phyloP scores from a whole-genome alignment of 37 sponge, comb jelly and placozoan species.

The Cladorhizidae sp. region DNA sequence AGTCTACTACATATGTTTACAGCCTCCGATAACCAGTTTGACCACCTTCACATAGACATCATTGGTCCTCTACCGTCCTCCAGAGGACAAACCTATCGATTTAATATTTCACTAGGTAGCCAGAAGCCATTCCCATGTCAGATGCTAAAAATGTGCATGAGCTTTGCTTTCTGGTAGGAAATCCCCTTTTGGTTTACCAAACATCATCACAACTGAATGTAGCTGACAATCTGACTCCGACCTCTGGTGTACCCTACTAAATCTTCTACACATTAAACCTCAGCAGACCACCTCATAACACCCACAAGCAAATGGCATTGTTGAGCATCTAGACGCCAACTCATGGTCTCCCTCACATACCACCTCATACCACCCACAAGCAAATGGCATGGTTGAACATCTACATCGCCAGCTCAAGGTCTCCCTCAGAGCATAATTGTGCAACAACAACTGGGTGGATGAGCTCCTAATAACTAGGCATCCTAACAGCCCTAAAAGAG shows the following conservation, averaged over 20 bases:
- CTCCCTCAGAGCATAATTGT: slow-evolving; percentile 41
- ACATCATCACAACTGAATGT: slow-evolving; percentile 48
- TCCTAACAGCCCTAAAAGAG: no score
- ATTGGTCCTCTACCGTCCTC: slow-evolving; percentile 71
- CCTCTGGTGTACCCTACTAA: no score
- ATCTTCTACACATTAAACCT: no score
- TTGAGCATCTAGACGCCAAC: slow-evolving; percentile 42
- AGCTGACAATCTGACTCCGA: slow-evolving; percentile 58
- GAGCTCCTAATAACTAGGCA: no score
- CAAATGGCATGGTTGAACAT: slow-evolving; percentile 66
- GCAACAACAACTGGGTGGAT: no score
- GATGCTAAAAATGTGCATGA: slow-evolving; percentile 64
- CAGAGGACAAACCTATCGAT: slow-evolving; percentile 51
- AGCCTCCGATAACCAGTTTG: slow-evolving; percentile 47
- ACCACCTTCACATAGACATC: slow-evolving; percentile 56
- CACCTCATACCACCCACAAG: slow-evolving; percentile 64
- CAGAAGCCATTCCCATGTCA: no score
- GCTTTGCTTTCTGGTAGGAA: no score
- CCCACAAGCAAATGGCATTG: slow-evolving; percentile 45
- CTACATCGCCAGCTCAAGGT: slow-evolving; percentile 74
- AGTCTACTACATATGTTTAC: slow-evolving; percentile 28
- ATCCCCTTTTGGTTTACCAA: no score
- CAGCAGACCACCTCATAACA: no score
- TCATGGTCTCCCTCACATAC: no score
- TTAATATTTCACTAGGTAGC: slow-evolving; percentile 48